Conservation (phyloP, 2,113 vertebrate genomes). For the Collichthys lucidus region DNA sequence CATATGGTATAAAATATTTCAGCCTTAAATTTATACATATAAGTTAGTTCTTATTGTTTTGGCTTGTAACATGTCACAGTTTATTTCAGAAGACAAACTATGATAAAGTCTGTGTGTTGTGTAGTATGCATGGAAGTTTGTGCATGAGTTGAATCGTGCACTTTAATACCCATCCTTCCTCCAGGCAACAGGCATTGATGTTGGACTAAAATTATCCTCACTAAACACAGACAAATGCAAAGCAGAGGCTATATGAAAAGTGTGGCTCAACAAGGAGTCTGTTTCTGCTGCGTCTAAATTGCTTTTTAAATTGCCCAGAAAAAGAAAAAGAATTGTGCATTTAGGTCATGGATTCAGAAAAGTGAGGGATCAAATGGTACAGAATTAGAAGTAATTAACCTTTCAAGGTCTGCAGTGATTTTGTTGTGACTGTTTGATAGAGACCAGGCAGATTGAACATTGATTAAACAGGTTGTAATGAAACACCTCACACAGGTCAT, state of each 20-base stretch:
- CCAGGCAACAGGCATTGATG: too few species aligned
- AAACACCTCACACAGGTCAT: not conserved
- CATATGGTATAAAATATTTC: not conserved
- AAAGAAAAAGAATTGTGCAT: slow-evolving; percentile 32
- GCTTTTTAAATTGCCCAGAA: slow-evolving; percentile 3
- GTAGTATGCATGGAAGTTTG: not conserved
- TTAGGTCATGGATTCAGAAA: slow-evolving; percentile 26
- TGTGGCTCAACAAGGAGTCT: not conserved
- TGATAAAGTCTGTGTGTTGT: not conserved
- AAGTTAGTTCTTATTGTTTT: not conserved
- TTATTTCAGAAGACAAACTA: not conserved
- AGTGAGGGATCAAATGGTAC: not conserved
- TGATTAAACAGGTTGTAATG: not conserved
- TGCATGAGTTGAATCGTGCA: not conserved
- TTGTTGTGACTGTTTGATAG: not conserved
- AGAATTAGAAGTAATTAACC: slow-evolving; percentile 9
- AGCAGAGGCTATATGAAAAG: not conserved
- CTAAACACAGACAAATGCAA: not conserved
- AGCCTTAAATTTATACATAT: not conserved
- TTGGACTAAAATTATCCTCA: too few species aligned
- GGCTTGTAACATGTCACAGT: slow-evolving; percentile 1
- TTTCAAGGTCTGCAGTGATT: not conserved
- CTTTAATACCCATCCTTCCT: not conserved
- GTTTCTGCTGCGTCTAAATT: not conserved
- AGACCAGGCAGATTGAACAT: too few species aligned